These are phyloP conservation scores for Caenorhabditis brenneri DNA, from an alignment of 1,140 invertebrate genomes.

Conservation along the genomic window DNA sequence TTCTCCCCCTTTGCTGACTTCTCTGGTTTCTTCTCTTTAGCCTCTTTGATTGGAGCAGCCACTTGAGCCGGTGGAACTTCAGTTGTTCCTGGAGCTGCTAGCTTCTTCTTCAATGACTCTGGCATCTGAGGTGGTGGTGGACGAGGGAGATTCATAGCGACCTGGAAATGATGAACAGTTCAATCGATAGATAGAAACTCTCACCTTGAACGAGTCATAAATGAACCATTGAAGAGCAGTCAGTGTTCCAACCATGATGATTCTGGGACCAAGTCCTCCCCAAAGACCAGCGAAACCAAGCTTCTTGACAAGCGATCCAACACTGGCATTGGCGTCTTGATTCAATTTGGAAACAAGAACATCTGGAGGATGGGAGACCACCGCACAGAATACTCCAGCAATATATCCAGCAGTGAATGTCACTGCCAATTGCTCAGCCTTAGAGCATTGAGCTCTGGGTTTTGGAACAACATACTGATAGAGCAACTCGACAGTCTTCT, in stretches of 20 bases:
- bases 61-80: neutral
- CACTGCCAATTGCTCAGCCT: constrained; percentile 90
- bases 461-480: constrained; percentile 89
- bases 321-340: constrained; percentile 84
- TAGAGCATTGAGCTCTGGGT: constrained; percentile 85
- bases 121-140: constrained; percentile 98
- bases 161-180: constrained; percentile 52
- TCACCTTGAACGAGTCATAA: constrained; percentile 85
- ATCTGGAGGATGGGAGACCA: constrained; percentile 96
- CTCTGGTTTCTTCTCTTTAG: neutral
- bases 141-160: constrained; percentile 76
- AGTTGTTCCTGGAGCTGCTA: constrained; percentile 71
- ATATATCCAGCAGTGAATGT: constrained; percentile 96
- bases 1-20: neutral
- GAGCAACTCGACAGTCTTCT: constrained; percentile 89
- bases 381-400: constrained; percentile 96
- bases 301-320: constrained; percentile 78
- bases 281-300: constrained; percentile 81
- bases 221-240: constrained; percentile 98
- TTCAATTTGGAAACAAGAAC: constrained; percentile 98
- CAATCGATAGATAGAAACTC: constrained; percentile 67
- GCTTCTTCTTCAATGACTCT: constrained; percentile 86
- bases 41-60: neutral
- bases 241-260: constrained; percentile 97
- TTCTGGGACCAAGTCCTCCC: constrained; percentile 92